These are phyloP conservation scores for Magallana nippona DNA, from an alignment of 2,888 invertebrate species.

Conservation along the genomic window DNA sequence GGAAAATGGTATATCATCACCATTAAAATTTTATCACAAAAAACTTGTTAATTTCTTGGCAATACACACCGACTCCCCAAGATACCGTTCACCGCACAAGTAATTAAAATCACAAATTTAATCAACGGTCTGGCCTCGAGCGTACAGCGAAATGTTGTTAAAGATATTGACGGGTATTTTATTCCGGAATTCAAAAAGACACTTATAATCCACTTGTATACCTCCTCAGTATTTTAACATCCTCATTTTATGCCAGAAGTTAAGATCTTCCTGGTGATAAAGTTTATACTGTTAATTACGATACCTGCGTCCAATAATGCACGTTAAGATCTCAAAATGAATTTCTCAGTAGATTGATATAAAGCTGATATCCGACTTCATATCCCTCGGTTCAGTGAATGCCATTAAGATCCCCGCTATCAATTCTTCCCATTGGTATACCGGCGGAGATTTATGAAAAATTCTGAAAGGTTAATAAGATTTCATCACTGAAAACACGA, in stretches of 20 bases:
- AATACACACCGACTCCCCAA: conserved; percentile 21
- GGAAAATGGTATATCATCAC: background rate
- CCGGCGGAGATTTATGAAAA: background rate
- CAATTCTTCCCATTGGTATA: conserved; percentile 24
- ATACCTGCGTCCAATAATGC: conserved; percentile 23
- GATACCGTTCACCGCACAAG: conserved; percentile 30
- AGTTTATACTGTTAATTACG: conserved; percentile 30
- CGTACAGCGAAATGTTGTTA: background rate
- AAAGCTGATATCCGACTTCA: conserved; percentile 20
- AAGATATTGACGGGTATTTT: conserved; percentile 15
- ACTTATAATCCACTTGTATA: conserved; percentile 25
- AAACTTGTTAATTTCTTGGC: conserved; percentile 33
- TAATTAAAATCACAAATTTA: conserved; percentile 33
- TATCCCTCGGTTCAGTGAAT: background rate
- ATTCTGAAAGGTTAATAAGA: conserved; percentile 18
- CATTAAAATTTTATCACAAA: conserved; percentile 27
- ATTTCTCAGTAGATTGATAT: conserved; percentile 23
- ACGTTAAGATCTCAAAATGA: background rate
- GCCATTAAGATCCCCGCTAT: background rate
- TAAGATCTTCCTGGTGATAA: conserved; percentile 12
- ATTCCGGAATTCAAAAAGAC: background rate
- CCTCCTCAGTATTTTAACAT: conserved; percentile 22
- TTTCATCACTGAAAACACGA: conserved; percentile 12
- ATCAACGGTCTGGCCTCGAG: conserved; percentile 23
- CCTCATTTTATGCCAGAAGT: conserved; percentile 29